Base-by-base conservation (phyloP, 2,797 vertebrate species). In the Eulemur coronatus region DNA sequence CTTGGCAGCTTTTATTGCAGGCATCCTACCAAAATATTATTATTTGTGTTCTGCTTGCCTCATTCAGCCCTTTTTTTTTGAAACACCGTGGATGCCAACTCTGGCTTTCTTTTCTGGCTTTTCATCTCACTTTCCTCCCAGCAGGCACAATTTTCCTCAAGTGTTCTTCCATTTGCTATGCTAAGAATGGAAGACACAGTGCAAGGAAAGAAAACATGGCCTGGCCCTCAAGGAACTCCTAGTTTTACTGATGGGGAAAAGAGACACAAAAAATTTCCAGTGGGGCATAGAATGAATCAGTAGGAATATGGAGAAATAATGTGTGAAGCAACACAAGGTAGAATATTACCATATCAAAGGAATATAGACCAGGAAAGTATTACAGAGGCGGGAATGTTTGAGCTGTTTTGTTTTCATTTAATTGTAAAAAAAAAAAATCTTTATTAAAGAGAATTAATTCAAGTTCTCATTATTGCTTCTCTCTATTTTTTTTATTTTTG, bases 71-170 rank as follows among this genome's bases (percentile, higher is more conserved):
- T 48, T 11, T 48, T 78, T 76, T 78, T 70, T 33, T 14, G 26
- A 84, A 97, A 89, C 61, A 55, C 35, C 15, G 9, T 11, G 20
- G 90, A 70, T 82, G 76, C 73, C 93, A 89, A 33, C 24, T 85
- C 46, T 43, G 33, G 55, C 38, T 94, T 96, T 95, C 70, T 91
- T 73, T 90, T 80, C 87, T 88, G 55, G 41, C 33, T 89, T 81
- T 91, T 95, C 75, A 70, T 89, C 67, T 86, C 43, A 65, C 73
- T 95, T 89, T 70, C 46, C 61, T 96, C 78, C 76, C 85, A 75
- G 92, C 35, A 94, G 85, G 24, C 33, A 92, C 30, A 65, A n/a
- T 94, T 89, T 95, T 92, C 48, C 50, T 89, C 35, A 52, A 50
- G 9, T 52, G 26, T 89, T 95, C 48, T 93, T 93, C 33, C 20